phyloP scores from a whole-genome alignment of 2,797 vertebrate species.

The Enteromius trimaculatus region DNA sequence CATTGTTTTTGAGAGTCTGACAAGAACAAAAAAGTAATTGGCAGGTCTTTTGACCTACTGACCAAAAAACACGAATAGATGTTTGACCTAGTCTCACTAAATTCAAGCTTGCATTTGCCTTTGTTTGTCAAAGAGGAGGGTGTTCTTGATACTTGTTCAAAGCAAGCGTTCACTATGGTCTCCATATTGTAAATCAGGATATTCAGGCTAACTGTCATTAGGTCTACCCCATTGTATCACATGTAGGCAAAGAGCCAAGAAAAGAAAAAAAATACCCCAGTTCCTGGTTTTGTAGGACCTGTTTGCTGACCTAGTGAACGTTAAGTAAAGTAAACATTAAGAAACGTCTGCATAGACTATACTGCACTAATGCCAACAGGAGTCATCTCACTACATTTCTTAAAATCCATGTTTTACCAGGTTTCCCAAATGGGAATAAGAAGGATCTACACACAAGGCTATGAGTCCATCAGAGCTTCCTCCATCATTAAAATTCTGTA shows the following conservation, averaged over 20 bases:
- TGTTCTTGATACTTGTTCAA: not conserved
- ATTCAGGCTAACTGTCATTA: slow-evolving; percentile 30
- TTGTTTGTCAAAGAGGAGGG: slow-evolving; percentile 28
- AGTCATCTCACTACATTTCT: slow-evolving; percentile 17
- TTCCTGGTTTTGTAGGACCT: slow-evolving; percentile 37
- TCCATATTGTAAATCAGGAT: slow-evolving; percentile 37
- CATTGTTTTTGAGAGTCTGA: not conserved
- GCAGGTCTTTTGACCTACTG: slow-evolving; percentile 23
- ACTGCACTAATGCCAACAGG: slow-evolving; percentile 2
- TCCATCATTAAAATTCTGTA: slow-evolving; percentile 56
- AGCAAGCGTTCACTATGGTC: not conserved
- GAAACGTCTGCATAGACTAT: slow-evolving; percentile 4
- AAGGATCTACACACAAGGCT: slow-evolving; percentile 63
- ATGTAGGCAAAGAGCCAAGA: slow-evolving; percentile 30
- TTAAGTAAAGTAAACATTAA: slow-evolving; percentile 33
- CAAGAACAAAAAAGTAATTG: not conserved
- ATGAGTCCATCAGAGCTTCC: slow-evolving; percentile 64
- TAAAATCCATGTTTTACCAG: slow-evolving; percentile 28
- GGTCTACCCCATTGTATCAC: slow-evolving; percentile 13
- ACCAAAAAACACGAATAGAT: slow-evolving; percentile 1
- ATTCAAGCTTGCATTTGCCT: not conserved
- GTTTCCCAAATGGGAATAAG: slow-evolving; percentile 66
- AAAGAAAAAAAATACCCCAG: not conserved
- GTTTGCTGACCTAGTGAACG: slow-evolving; percentile 29
- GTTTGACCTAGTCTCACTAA: slow-evolving; percentile 2